These are phyloP conservation scores for Knipowitschia caucasica DNA, from an alignment of 2,797 vertebrate species.

Conservation along the genomic window DNA sequence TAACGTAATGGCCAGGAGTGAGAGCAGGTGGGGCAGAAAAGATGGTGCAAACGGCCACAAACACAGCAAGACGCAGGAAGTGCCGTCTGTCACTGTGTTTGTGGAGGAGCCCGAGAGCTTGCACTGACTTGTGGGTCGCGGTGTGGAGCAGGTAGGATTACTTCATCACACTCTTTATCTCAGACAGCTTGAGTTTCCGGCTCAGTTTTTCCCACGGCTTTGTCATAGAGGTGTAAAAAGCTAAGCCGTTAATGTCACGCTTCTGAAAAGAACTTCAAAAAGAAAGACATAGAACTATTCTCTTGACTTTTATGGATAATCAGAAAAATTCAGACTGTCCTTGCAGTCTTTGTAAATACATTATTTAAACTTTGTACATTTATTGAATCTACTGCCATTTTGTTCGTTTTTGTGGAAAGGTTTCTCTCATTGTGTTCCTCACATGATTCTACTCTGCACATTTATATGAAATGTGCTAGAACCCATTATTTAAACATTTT, in stretches of 20 bases:
- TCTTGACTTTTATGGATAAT: neutral
- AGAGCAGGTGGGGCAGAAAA: conserved; percentile 68
- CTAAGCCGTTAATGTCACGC: conserved; percentile 24
- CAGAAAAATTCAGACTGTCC: neutral
- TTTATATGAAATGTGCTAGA: too few species aligned
- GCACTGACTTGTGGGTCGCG: conserved; percentile 41
- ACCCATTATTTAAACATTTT: too few species aligned
- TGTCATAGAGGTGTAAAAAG: conserved; percentile 34
- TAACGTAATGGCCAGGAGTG: conserved; percentile 53
- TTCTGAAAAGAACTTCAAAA: conserved; percentile 16
- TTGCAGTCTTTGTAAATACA: neutral
- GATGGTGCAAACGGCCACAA: conserved; percentile 57
- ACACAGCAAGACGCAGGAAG: conserved; percentile 26
- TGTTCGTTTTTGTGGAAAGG: too few species aligned
- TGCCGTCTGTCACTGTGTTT: conserved; percentile 60
- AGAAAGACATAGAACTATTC: neutral
- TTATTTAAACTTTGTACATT: neutral
- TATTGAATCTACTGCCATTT: too few species aligned
- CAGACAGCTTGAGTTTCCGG: conserved; percentile 34
- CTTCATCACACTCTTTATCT: conserved; percentile 45
- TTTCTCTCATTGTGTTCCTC: too few species aligned
- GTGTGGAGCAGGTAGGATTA: conserved; percentile 39
- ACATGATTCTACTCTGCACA: too few species aligned
- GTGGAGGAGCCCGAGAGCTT: conserved; percentile 34
- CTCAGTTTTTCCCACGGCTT: conserved; percentile 17